Evolutionary conservation across 2,888 invertebrate species (phyloP), one percentile per base, ranked within the genome.

Genomic region (Artemia sinica): DNA sequence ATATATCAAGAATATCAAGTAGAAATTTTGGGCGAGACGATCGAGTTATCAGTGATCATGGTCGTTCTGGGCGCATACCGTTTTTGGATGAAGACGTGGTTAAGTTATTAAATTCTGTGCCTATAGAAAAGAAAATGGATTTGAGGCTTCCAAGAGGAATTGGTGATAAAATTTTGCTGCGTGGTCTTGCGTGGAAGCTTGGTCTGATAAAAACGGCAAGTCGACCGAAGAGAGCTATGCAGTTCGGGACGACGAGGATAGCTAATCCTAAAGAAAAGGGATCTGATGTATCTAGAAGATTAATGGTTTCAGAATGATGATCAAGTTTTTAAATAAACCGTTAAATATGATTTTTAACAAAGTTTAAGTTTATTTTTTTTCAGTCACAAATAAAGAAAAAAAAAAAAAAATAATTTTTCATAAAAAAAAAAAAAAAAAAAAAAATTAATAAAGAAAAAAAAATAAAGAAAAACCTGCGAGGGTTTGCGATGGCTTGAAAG

Each of bases 1-100:
- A 97, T 77, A 85, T 96, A 81, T 82, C 84, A 70, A 83, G 93
- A 76, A 89, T 98, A 72, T 88, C 92, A 1, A 83, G 85, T 50
- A 82, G 97, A 74, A 98, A 98, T 81, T 82, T 97, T 67, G 95
- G 93, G 0, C 82, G 98, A 71, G 98, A 98, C 79, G 95, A 97
- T 77, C 84, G 95, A 73, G 86, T 96, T 1, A 87, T 94, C 72
- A 85, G 88, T 69, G 93, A 96, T 79, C 89, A 90, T 78, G 91
- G 92, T 0, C 82, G 87, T 73, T 89, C 89, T 74, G 85, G 87
- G 12, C 83, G 95, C 72, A 85, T 91, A 72, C 84, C 85, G 14
- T 84, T 81, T 74, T 76, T 85, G 52, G 84, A 84, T 76, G 84
- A 84, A 75, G 74, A 77, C 66, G 78, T 85, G 8, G 82, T 83